Evolutionary conservation across 2,888 invertebrate genomes (phyloP), one percentile per base, ranked within the genome.

Genomic region (Apodemia zela): DNA sequence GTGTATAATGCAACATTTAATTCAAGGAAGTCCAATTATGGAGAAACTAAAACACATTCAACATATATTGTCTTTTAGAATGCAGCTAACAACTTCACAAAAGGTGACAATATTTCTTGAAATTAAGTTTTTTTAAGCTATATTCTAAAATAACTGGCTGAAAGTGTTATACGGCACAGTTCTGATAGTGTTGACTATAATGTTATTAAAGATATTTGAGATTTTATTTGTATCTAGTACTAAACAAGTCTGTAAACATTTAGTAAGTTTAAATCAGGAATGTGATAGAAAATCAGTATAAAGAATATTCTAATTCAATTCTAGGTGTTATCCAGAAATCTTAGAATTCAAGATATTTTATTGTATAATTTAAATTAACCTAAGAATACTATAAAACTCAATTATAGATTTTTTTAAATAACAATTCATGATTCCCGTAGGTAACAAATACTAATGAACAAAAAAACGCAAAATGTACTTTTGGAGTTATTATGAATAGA

Each of bases 81-180:
- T 94, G 71, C 88, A 93, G 66, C 83, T 95, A 72, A 93, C 94
- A 69, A 94, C 94, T 70, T 94, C 94, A 63, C 95, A 95, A 87
- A 95, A 95, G 94, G 95, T 96, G 82, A 47, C n/a, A 47, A 47
- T 17, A 17, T 8, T 47, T 47, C 2, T 7, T 47, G 17, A 5
- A 17, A 47, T 47, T 45, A n/a, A 15, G 15, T 42, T 47, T 47
- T 5, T 2, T 47, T 47, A 47, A 0, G 45, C 8, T n/a, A 47
- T 47, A 47, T 17, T 47, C 8, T 47, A 47, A 47, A 17, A 2
- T 17, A 2, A 47, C 7, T 17, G n/a, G 1, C 17, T 17, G 15
- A 4, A 47, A 47, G 6, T 47, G n/a, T 7, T 47, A 47, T 8
- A 47, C 7, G 3, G 17, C 8, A 15, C 6, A 17, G 45, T 47